Percentiles rank a stretch among this genome's conserved stretches.
Evolutionary conservation across 2,797 vertebrate species (phyloP).

Genomic region (Argya squamiceps): DNA sequence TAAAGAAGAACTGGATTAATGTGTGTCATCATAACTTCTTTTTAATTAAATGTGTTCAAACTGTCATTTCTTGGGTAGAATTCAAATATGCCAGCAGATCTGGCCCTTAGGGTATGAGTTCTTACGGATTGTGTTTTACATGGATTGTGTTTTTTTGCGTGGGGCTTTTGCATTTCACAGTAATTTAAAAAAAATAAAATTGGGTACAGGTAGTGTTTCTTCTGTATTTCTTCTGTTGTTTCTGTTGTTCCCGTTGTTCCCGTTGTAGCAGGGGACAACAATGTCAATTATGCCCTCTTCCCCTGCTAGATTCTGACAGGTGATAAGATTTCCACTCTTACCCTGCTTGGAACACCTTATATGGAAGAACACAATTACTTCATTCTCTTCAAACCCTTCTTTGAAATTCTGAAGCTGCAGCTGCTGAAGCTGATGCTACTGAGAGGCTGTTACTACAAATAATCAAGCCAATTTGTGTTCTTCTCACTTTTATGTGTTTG

Average conservation of each 20-base stretch:
- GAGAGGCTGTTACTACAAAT: not conserved
- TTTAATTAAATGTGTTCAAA: not conserved
- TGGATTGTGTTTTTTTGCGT: not conserved
- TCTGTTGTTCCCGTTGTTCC: no score
- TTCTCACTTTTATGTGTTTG: not conserved
- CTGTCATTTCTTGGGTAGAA: not conserved
- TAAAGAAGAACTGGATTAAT: not conserved
- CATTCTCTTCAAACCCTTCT: not conserved
- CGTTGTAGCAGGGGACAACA: not conserved
- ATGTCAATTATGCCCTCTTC: not conserved
- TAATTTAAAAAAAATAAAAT: not conserved
- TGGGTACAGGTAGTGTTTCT: not conserved
- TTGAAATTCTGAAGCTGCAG: not conserved
- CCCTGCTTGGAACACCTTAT: not conserved
- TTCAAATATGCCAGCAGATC: not conserved
- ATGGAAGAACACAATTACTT: rapidly evolving
- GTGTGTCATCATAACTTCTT: not conserved
- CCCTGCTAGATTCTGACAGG: not conserved
- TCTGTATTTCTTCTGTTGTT: not conserved
- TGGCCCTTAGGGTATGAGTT: not conserved
- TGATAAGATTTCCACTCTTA: not conserved
- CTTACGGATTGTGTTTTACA: not conserved
- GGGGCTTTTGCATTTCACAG: not conserved
- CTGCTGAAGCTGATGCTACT: not conserved
- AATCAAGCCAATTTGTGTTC: not conserved